Percentiles rank a stretch among this genome's conserved stretches.
Conservation (phyloP, 2,888 invertebrate species). For the Chorisops tibialis region DNA sequence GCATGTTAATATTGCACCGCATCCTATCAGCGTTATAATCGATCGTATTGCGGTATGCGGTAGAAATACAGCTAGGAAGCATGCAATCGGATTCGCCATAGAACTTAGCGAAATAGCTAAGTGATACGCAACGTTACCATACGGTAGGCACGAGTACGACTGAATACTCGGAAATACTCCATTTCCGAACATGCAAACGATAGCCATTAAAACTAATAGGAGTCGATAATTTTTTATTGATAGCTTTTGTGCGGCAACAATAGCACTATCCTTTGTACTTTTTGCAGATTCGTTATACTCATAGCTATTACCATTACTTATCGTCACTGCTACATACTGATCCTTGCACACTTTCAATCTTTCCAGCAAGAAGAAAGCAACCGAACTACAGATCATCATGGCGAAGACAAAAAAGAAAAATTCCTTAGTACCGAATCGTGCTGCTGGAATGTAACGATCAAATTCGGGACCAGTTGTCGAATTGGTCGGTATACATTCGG, state of each 20-base stretch:
- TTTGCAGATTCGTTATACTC: constrained; percentile 40
- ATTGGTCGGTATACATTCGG: constrained; percentile 52
- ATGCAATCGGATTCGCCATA: constrained; percentile 78
- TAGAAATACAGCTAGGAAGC: constrained; percentile 62
- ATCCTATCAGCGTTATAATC: constrained; percentile 54
- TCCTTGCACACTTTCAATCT: constrained; percentile 43
- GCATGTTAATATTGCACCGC: constrained; percentile 57
- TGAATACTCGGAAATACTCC: constrained; percentile 77
- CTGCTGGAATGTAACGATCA: constrained; percentile 49
- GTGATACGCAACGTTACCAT: constrained; percentile 75
- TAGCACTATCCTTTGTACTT: constrained; percentile 34
- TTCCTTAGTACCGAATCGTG: constrained; percentile 62
- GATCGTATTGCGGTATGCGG: constrained; percentile 54
- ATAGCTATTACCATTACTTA: constrained; percentile 47
- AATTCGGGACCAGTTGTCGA: constrained; percentile 46
- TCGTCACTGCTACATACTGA: constrained; percentile 47
- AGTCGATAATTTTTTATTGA: constrained; percentile 41
- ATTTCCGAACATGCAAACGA: constrained; percentile 68
- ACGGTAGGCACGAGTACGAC: constrained; percentile 77
- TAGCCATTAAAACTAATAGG: constrained; percentile 52
- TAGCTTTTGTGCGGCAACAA: constrained; percentile 19
- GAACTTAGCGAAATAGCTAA: constrained; percentile 71
- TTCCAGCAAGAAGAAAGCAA: constrained; percentile 63
- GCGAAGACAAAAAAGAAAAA: constrained; percentile 66
- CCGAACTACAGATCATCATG: constrained; percentile 62